Conservation (phyloP, 2,888 invertebrate genomes). For the Schizotus pectinicornis region DNA sequence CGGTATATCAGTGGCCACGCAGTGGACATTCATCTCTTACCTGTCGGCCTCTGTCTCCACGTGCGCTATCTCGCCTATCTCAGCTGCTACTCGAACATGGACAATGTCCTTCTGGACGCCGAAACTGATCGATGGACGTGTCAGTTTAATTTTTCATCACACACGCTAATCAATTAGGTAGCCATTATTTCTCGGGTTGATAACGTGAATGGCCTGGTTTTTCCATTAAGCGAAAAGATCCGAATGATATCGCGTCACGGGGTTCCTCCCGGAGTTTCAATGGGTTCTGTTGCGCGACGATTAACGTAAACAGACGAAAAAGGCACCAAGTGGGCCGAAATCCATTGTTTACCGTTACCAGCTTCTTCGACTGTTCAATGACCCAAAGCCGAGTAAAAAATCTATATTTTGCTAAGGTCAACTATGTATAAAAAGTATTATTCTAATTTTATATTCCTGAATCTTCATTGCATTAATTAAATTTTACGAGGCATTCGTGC, state of each 20-base stretch:
- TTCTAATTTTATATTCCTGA: slow-evolving; percentile 21
- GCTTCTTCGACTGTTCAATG: background rate
- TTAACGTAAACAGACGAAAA: slow-evolving; percentile 6
- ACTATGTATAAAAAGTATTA: slow-evolving; percentile 1
- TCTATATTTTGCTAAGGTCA: slow-evolving; percentile 11
- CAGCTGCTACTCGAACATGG: slow-evolving; percentile 35
- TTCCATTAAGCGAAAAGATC: background rate
- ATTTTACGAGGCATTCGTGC: slow-evolving; percentile 17
- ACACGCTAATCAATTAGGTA: slow-evolving; percentile 29
- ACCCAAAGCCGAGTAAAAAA: background rate
- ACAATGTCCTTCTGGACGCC: slow-evolving; percentile 26
- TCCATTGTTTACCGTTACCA: too few species aligned
- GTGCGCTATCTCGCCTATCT: slow-evolving; percentile 36
- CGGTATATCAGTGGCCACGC: slow-evolving; percentile 42
- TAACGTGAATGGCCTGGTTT: background rate
- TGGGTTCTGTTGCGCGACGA: too few species aligned
- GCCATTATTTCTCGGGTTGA: slow-evolving; percentile 1
- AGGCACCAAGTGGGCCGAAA: slow-evolving; percentile 4
- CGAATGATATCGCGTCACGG: background rate
- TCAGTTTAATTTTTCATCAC: slow-evolving; percentile 35
- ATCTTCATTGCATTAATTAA: slow-evolving; percentile 15
- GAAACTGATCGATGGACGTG: slow-evolving; percentile 36
- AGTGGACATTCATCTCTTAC: slow-evolving; percentile 42
- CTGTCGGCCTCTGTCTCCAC: slow-evolving; percentile 39
- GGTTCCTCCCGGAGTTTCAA: background rate